Conservation (phyloP, 1,140 invertebrate genomes). For the Brachionus sp. region DNA sequence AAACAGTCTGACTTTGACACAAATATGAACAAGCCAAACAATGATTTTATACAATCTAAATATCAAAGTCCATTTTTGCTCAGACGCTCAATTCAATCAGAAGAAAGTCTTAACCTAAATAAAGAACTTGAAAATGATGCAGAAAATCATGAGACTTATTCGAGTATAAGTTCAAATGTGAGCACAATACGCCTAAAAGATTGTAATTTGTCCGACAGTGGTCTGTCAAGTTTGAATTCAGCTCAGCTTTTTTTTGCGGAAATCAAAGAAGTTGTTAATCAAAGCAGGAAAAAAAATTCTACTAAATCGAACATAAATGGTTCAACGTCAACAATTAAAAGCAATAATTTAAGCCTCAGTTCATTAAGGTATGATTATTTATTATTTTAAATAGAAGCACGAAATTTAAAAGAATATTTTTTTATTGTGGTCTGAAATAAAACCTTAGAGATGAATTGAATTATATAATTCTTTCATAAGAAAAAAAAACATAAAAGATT, state of each 20-base stretch:
- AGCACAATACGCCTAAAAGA: background rate
- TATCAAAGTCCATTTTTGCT: slow-evolving; percentile 16
- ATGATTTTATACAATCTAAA: background rate
- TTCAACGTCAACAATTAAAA: slow-evolving; percentile 1
- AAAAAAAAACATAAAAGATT: too few relatives aligned
- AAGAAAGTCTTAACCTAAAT: background rate
- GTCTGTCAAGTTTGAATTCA: slow-evolving; percentile 29
- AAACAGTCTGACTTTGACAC: background rate
- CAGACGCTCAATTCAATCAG: background rate
- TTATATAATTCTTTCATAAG: too few relatives aligned
- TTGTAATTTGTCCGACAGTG: background rate
- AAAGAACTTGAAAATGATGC: background rate
- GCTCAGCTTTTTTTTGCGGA: slow-evolving; percentile 23
- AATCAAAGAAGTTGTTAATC: background rate
- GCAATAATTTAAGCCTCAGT: background rate
- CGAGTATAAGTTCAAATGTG: slow-evolving; percentile 16
- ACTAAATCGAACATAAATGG: background rate
- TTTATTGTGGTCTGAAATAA: background rate
- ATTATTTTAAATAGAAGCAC: background rate
- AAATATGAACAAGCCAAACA: background rate
- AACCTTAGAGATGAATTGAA: background rate
- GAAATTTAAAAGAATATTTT: background rate
- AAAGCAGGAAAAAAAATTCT: background rate
- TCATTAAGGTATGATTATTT: background rate
- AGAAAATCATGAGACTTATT: background rate